phyloP scores from a whole-genome alignment of 2,797 vertebrate genomes.

The Enteromius radiatus region DNA sequence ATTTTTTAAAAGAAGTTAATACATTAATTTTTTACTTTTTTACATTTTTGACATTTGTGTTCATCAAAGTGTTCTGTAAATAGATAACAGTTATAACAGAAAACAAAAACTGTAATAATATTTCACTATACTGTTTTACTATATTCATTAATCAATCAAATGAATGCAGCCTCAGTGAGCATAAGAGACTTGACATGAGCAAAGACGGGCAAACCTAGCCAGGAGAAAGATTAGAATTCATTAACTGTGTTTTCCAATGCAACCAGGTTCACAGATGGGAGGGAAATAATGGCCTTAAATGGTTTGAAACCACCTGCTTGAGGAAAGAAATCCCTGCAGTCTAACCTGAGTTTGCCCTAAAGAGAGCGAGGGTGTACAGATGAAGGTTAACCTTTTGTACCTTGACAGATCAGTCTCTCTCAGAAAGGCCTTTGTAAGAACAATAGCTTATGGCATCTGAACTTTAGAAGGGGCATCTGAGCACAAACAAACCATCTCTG shows the following conservation, averaged over 20 bases:
- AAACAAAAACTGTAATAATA: not conserved
- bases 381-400: conserved; percentile 4
- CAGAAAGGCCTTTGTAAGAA: not conserved
- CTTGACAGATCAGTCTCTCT: conserved; percentile 10
- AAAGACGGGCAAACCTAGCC: not conserved
- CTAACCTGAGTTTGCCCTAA: conserved; percentile 18
- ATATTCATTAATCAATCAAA: not conserved
- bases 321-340: not conserved
- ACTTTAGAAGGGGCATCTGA: conserved; percentile 4
- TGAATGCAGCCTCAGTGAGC: not conserved
- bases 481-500: not conserved
- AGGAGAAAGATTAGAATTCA: conserved; percentile 6
- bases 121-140: not conserved
- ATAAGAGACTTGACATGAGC: not conserved
- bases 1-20: too few relatives aligned
- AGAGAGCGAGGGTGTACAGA: not conserved
- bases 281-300: conserved; percentile 13
- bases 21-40: not conserved
- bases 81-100: too few relatives aligned
- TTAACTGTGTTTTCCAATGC: not conserved
- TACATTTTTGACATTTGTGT: not conserved
- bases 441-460: not conserved
- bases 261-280: not conserved
- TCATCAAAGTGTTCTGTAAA: not conserved
- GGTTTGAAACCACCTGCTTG: conserved; percentile 8